Evolutionary conservation across 2,888 invertebrate genomes (phyloP), one percentile per base, ranked within the genome.

Genomic region (Dolichomitus sp.): DNA sequence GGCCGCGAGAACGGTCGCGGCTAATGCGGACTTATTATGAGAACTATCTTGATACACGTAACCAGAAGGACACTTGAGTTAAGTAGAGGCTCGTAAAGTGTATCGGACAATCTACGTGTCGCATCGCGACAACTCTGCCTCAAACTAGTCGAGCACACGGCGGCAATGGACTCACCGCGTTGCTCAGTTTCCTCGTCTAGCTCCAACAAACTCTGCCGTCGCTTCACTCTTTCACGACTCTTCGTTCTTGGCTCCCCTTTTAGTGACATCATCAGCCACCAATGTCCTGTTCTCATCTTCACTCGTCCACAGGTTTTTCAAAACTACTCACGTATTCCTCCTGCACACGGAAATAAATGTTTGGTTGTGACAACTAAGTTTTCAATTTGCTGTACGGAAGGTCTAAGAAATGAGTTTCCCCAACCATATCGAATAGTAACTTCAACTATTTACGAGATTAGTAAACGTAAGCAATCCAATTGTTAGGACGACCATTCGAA

Each of bases 101-200:
- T 90, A 89, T 88, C 87, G 86, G 87, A 85, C 88, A 89, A 92
- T 92, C 92, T 91, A 90, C 91, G 85, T 91, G 90, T 92, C 90
- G 89, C 90, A 92, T 92, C 91, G 88, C 91, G 88, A 89, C 90
- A 88, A 88, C 88, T 87, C 88, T 80, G 85, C 85, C 89, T 90
- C 90, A 90, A 92, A 91, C 91, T 91, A 91, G 90, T 86, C 88
- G 87, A 90, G 40, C 42, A 23, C 65, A 23, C 42, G 19, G 42
- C 75, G 45, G 66, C 75, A 66, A 54, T 57, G 19, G 30, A 45
- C 45, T 52, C 52, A n/a, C 45, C 57, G 27, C 40, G 42, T 30
- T 54, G 42, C 54, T n/a, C 57, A 42, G 42, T 30, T 59, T 33
- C 42, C 27, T 68, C 70, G 42, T 69, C 74, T 48, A 30, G 7